A percentile compares a stretch with the other conserved stretches of the same genome.
Evolutionary conservation across 2,888 invertebrate genomes (phyloP).

Genomic region (Scaptomyza parva): DNA sequence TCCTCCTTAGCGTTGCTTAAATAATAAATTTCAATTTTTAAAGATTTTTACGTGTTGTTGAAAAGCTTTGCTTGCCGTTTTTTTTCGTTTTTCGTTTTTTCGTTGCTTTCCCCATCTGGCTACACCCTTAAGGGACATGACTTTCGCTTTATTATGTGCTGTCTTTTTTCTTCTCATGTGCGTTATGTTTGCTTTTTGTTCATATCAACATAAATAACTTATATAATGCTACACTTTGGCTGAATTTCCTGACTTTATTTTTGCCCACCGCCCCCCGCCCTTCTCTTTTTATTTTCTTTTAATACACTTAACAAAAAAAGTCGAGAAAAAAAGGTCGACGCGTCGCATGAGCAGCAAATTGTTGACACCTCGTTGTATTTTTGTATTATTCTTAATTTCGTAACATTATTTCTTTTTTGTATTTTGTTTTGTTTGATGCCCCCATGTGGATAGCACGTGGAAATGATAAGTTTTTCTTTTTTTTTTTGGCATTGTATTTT

Average conservation of each 20-base stretch:
- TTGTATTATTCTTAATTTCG: conserved; percentile 47
- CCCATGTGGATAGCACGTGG: conserved; percentile 43
- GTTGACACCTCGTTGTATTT: conserved; percentile 55
- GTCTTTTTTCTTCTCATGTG: conserved; percentile 48
- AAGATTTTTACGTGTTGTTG: conserved; percentile 73
- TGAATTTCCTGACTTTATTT: conserved; percentile 43
- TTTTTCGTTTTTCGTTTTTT: conserved; percentile 5
- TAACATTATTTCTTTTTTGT: conserved; percentile 34
- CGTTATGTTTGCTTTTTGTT: conserved; percentile 73
- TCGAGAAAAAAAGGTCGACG: conserved; percentile 4
- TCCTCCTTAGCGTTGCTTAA: conserved; percentile 49
- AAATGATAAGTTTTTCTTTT: conserved; percentile 53
- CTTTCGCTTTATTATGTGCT: conserved; percentile 75
- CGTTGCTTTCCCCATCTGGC: conserved; percentile 37
- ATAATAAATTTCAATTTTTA: conserved; percentile 79
- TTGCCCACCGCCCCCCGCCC: too few relatives aligned
- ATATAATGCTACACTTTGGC: conserved; percentile 70
- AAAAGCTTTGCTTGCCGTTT: conserved; percentile 60
- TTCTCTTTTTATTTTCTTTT: conserved; percentile 32
- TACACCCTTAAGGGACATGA: conserved; percentile 71
- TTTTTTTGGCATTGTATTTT: conserved; percentile 40
- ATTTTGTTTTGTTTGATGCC: conserved; percentile 39
- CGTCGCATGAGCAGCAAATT: conserved; percentile 53
- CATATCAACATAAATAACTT: conserved; percentile 74
- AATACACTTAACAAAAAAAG: conserved; percentile 55